These are phyloP conservation scores for Teleiodes luculella DNA, from an alignment of 2,888 invertebrate species.

Conservation along the genomic window DNA sequence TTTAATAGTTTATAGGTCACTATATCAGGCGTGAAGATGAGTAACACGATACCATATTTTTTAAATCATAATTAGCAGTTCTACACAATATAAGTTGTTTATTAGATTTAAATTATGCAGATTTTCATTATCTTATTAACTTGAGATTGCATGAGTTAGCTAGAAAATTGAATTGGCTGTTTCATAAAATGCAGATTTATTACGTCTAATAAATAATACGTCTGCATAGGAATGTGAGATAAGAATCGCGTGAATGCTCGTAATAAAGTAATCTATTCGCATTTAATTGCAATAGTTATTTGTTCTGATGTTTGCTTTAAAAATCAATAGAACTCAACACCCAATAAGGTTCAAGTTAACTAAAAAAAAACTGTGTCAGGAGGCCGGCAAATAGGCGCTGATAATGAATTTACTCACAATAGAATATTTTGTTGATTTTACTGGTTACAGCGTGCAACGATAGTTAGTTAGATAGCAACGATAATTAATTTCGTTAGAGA, in stretches of 20 bases:
- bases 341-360: background rate
- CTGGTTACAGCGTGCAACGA: background rate
- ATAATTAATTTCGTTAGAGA: background rate
- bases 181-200: background rate
- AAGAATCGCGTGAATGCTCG: background rate
- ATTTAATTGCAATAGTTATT: background rate
- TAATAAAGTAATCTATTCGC: background rate
- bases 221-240: background rate
- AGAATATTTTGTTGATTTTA: background rate
- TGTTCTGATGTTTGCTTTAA: too few species aligned
- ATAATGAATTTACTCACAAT: conserved; percentile 2
- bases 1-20: conserved; percentile 14
- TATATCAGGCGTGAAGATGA: background rate
- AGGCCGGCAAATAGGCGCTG: background rate
- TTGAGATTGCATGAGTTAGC: background rate
- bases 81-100: too few species aligned
- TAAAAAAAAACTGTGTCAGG: background rate
- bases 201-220: background rate
- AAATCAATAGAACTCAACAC: background rate
- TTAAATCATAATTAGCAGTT: background rate
- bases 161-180: background rate
- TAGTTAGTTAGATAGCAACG: too few species aligned
- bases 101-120: background rate
- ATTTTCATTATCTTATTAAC: background rate
- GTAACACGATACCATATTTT: background rate